These are phyloP conservation scores for Sogatella furcifera DNA, from an alignment of 1,140 invertebrate species.

Conservation along the genomic window DNA sequence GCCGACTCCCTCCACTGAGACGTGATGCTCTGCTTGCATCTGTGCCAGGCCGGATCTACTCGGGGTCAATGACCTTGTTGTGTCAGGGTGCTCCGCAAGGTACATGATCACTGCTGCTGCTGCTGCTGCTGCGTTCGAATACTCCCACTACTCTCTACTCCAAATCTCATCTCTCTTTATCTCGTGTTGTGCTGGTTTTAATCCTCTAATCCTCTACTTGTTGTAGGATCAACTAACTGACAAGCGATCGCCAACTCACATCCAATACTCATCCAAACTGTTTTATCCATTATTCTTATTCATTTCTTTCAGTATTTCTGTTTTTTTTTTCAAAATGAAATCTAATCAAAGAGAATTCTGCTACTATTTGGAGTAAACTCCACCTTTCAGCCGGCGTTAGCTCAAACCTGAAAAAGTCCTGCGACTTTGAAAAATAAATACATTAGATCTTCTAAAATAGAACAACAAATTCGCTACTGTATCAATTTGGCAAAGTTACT, in stretches of 20 bases:
- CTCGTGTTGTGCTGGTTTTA: conserved; percentile 11
- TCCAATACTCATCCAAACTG: conserved; percentile 3
- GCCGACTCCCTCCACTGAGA: conserved; percentile 14
- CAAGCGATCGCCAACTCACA: not conserved
- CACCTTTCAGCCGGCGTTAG: conserved; percentile 20
- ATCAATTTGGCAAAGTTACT: conserved; percentile 5
- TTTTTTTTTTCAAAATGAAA: conserved; percentile 7
- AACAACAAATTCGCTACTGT: not conserved
- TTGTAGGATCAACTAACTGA: not conserved
- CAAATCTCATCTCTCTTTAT: not conserved
- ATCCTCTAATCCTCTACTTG: conserved; percentile 4
- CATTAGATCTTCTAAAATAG: not conserved
- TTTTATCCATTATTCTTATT: conserved; percentile 8
- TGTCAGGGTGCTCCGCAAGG: conserved; percentile 13
- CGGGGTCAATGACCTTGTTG: conserved; percentile 16
- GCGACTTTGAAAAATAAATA: not conserved
- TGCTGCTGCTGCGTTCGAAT: not conserved
- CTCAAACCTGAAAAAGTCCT: not conserved
- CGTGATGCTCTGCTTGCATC: conserved; percentile 10
- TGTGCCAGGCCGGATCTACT: conserved; percentile 8
- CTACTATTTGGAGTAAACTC: conserved; percentile 27
- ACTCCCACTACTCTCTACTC: not conserved
- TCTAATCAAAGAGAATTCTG: not conserved
- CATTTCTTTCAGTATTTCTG: conserved; percentile 12
- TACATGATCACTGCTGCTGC: conserved; percentile 11